Evolutionary conservation across 1,140 invertebrate species (phyloP), one percentile per base, ranked within the genome.

Genomic region (Stegodyphus mimosarum): DNA sequence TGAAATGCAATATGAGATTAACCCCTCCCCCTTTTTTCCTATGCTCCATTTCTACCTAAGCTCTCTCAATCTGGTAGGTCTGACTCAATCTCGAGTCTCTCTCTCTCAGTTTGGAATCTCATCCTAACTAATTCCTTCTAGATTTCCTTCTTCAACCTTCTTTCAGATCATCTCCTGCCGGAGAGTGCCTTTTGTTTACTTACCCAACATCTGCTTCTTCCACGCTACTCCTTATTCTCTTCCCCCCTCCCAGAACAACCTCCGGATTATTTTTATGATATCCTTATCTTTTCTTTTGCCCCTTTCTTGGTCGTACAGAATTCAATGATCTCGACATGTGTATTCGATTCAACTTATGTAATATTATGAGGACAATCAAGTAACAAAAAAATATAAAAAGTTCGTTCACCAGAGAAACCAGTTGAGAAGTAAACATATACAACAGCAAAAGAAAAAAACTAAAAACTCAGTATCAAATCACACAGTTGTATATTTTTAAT

Each of bases 231-330:
- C 33, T 33, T 33, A 33, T 33, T 33, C 33, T 33, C 33, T 33
- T 66, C 72, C 11, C 74, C 17, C 15, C 76, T 13, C 63, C 69
- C 64, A 10, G n/a, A 69, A 53, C 48, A 48, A 69, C 51, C 78
- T 60, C 33, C 78, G 78, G 78, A 80, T 80, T 80, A 80, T 80
- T 80, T 80, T 80, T 80, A 80, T 80, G 78, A 80, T 80, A 80
- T 80, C 78, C 67, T 60, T 80, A 53, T 74, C 53, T 79, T 80
- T 70, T 78, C 49, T 78, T 48, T 17, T 13, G 49, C 66, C 66
- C 50, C 74, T 76, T 50, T 66, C 60, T 33, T 64, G 49, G 76
- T 78, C 63, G 52, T 67, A 50, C 63, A 33, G 76, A 51, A 78
- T 69, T 78, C 66, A 69, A 69, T 78, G 78, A 71, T 71, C 18